Evolutionary conservation across 2,888 invertebrate genomes (phyloP).

Genomic region (Epinotia bilunana): DNA sequence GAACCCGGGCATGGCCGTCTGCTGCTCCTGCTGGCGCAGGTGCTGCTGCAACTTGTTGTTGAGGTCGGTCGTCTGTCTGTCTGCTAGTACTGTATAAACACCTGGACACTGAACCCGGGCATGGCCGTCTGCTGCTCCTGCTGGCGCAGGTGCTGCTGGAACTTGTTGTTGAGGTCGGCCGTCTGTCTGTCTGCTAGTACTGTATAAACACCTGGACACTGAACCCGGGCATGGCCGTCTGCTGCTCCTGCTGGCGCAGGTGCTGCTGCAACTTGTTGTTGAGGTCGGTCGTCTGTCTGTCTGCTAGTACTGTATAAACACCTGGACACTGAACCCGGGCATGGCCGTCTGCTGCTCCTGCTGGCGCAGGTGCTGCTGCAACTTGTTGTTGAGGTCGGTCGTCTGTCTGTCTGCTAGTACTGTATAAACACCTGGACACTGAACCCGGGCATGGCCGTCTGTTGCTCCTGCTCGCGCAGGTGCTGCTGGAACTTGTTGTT

Average conservation of each 20-base stretch:
- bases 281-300: not conserved
- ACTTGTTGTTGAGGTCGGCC: constrained; percentile 81
- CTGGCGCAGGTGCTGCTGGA: constrained; percentile 66
- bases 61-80: not conserved
- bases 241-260: not conserved
- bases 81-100: not conserved
- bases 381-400: not conserved
- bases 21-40: no score
- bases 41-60: no score
- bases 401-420: no score
- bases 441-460: no score
- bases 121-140: constrained; percentile 82
- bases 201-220: not conserved
- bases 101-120: constrained; percentile 41
- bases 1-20: no score
- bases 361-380: not conserved
- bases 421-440: no score
- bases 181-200: not conserved
- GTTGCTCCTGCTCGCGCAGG: no score
- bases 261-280: constrained; percentile 4
- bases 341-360: no score
- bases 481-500: no score
- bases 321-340: no score
- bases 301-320: no score
- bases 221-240: not conserved